Conservation (phyloP, 2,888 invertebrate species). For the Eudemis profundana region DNA sequence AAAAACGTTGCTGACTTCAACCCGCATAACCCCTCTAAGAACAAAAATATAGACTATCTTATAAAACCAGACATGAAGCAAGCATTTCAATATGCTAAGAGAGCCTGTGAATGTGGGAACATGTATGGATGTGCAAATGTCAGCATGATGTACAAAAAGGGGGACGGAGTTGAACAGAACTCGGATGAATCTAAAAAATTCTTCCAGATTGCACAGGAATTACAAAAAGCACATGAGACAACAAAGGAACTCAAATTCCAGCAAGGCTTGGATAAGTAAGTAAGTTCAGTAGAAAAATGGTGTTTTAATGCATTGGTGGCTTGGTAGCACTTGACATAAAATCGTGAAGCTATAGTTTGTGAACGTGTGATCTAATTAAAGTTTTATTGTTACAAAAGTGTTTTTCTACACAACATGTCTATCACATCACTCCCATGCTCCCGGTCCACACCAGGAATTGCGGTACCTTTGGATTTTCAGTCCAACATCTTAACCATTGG, state of each 20-base stretch:
- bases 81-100: conserved; percentile 91
- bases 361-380: conserved; percentile 27
- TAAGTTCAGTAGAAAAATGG: neutral
- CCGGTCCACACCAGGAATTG: neutral
- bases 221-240: conserved; percentile 88
- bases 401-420: conserved; percentile 1
- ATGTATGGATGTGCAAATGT: conserved; percentile 96
- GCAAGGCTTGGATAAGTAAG: conserved; percentile 76
- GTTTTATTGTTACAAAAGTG: conserved; percentile 22
- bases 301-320: neutral
- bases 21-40: conserved; percentile 71
- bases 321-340: conserved; percentile 2
- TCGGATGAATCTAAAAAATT: conserved; percentile 89
- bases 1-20: conserved; percentile 80
- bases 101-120: conserved; percentile 93
- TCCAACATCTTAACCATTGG: no score
- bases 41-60: conserved; percentile 79
- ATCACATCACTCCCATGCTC: neutral
- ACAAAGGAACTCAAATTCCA: conserved; percentile 85
- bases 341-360: conserved; percentile 17
- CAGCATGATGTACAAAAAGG: conserved; percentile 93
- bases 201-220: conserved; percentile 88
- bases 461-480: no score
- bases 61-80: conserved; percentile 89
- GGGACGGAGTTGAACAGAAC: conserved; percentile 93